phyloP scores from a whole-genome alignment of 53 echinoderm and acorn worm genomes.

The Arbacia lixula region DNA sequence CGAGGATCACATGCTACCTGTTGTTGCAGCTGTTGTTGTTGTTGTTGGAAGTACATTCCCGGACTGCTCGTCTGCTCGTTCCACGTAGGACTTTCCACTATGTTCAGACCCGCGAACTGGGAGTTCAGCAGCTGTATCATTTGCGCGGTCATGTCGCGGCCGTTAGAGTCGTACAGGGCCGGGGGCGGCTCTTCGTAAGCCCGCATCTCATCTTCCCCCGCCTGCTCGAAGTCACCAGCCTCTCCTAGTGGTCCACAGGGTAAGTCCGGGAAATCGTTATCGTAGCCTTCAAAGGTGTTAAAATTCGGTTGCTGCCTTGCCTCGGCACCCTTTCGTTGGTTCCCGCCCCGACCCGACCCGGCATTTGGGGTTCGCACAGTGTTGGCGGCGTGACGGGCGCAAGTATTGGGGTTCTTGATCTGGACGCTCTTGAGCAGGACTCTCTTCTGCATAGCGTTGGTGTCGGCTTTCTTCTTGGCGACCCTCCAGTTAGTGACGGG shows the following conservation, averaged over 20 bases:
- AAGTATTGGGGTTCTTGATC: background rate
- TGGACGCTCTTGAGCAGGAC: background rate
- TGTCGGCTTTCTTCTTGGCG: conserved; percentile 4
- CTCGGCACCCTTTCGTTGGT: background rate
- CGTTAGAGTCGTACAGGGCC: conserved; percentile 4
- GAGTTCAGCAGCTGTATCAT: background rate
- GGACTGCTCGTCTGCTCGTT: no score
- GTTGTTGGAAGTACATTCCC: no score
- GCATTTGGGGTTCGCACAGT: background rate
- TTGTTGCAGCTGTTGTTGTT: no score
- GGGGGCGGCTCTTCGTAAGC: background rate
- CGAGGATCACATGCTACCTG: no score
- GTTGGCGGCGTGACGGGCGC: no score
- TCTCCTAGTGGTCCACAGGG: background rate
- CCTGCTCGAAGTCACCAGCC: background rate
- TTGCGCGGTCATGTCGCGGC: background rate
- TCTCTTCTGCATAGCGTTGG: conserved; percentile 4
- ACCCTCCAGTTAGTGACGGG: conserved; percentile 5
- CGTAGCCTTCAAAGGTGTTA: conserved; percentile 4
- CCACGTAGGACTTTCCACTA: no score
- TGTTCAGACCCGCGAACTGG: no score
- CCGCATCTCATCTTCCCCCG: background rate
- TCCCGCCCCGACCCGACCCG: background rate
- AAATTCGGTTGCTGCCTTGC: background rate
- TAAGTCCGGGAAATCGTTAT: background rate